These are phyloP conservation scores for Xestia rhomboidea DNA, from an alignment of 2,888 invertebrate genomes.

Conservation along the genomic window DNA sequence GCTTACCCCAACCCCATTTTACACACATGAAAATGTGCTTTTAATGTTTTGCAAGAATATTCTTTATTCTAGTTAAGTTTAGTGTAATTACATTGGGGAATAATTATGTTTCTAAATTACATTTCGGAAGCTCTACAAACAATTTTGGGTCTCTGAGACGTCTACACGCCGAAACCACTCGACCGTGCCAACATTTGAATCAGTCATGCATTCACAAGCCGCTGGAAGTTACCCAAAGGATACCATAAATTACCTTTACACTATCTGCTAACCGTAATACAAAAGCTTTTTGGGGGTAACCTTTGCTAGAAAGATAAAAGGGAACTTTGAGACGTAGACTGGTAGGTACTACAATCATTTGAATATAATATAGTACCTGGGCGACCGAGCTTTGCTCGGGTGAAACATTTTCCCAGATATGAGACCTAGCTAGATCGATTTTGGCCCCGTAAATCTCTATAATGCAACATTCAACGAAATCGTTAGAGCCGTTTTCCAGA, in stretches of 20 bases:
- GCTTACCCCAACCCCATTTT: neutral
- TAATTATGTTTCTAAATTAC: neutral
- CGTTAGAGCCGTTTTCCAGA: no score
- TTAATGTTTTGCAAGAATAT: neutral
- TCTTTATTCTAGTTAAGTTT: neutral
- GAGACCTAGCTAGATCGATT: no score
- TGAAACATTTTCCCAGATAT: no score
- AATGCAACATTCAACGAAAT: no score
- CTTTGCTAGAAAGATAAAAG: neutral
- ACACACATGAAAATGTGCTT: neutral
- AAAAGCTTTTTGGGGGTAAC: slow-evolving; percentile 3
- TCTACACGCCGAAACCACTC: slow-evolving; percentile 31
- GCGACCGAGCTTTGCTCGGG: no score
- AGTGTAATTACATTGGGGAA: neutral
- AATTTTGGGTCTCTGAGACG: slow-evolving; percentile 14
- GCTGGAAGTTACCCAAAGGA: slow-evolving; percentile 32
- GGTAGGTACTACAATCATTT: neutral
- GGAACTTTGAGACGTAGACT: neutral
- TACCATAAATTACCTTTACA: slow-evolving; percentile 44
- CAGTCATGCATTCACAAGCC: slow-evolving; percentile 50
- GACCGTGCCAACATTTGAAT: slow-evolving; percentile 50
- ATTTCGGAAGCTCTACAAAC: neutral
- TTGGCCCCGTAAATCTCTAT: no score
- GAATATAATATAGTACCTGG: neutral
- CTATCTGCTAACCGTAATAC: slow-evolving; percentile 1